Evolutionary conservation across 2,797 vertebrate genomes (phyloP).

Genomic region (Myotis planiceps): DNA sequence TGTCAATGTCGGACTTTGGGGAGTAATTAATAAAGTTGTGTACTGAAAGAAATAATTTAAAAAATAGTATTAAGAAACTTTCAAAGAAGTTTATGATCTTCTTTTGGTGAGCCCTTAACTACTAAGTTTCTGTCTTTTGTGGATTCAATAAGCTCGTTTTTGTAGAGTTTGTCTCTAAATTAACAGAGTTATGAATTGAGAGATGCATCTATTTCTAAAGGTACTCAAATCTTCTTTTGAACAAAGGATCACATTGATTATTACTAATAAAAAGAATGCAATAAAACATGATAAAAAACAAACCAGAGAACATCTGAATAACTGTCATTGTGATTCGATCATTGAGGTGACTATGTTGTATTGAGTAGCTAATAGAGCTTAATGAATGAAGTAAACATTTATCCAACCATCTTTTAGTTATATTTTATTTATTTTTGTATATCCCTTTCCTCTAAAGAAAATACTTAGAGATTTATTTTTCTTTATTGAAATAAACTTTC

Average conservation of each 20-base stretch:
- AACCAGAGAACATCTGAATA: not conserved
- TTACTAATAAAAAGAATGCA: constrained; percentile 50
- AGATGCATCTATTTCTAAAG: not conserved
- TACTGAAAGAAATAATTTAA: constrained; percentile 24
- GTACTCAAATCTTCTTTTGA: not conserved
- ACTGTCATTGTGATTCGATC: not conserved
- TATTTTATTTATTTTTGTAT: constrained; percentile 25
- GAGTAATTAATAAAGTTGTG: constrained; percentile 19
- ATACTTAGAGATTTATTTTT: constrained; percentile 1
- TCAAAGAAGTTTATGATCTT: constrained; percentile 3
- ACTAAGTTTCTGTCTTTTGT: constrained; percentile 12
- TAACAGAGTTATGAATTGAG: not conserved
- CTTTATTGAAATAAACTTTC: constrained; percentile 31
- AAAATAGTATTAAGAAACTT: constrained; percentile 44
- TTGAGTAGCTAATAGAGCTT: constrained; percentile 14
- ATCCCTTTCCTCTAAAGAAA: constrained; percentile 37
- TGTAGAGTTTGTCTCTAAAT: not conserved
- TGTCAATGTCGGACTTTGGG: not conserved
- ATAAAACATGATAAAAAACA: constrained; percentile 18
- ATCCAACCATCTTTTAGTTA: not conserved
- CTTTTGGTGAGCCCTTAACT: not conserved
- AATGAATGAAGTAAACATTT: constrained; percentile 35
- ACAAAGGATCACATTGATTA: not conserved
- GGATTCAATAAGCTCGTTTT: constrained; percentile 40
- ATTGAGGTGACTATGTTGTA: not conserved